Conservation (phyloP, 2,888 invertebrate genomes). For the Dolichomitus sp. region DNA sequence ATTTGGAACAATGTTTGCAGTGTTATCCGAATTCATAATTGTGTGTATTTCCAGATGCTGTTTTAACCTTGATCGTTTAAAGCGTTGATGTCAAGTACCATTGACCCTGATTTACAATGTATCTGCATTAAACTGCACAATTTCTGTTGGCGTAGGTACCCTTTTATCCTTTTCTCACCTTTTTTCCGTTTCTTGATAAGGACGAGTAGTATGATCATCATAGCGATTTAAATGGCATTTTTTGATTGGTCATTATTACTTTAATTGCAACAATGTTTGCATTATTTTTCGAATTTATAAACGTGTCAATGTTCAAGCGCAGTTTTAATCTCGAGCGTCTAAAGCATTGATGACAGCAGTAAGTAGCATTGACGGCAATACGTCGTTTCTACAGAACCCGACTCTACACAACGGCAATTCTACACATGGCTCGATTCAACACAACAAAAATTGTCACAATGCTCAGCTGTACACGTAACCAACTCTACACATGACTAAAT, state of each 20-base stretch:
- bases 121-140: background rate
- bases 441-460: no score
- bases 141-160: conserved; percentile 27
- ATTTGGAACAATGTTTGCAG: background rate
- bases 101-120: conserved; percentile 57
- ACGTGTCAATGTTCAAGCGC: background rate
- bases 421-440: no score
- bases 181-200: background rate
- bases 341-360: background rate
- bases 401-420: no score
- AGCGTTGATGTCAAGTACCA: background rate
- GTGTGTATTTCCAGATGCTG: background rate
- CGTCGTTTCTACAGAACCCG: no score
- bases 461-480: no score
- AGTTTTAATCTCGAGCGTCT: background rate
- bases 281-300: background rate
- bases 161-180: background rate
- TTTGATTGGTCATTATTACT: background rate
- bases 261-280: background rate
- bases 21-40: conserved; percentile 11
- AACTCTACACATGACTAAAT: no score
- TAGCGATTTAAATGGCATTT: background rate
- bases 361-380: background rate
- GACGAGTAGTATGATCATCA: background rate
- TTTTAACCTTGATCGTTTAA: background rate